Conservation (phyloP, 2,888 invertebrate genomes). For the Serrognathus titanus region DNA sequence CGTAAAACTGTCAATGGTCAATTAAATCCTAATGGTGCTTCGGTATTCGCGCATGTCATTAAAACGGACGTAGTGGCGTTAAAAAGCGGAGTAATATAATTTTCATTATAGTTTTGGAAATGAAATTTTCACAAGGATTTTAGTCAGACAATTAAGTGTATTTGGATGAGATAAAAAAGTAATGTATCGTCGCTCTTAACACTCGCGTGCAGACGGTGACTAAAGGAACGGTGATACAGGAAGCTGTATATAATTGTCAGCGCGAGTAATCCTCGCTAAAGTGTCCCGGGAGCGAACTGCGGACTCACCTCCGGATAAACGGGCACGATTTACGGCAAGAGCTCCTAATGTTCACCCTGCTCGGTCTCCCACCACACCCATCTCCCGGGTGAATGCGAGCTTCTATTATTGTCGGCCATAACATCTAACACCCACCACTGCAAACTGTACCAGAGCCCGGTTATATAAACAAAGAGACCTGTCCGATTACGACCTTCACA, state of each 20-base stretch:
- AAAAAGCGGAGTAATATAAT: background rate
- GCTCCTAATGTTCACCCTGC: conserved; percentile 3
- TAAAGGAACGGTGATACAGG: conserved; percentile 27
- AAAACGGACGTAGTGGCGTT: background rate
- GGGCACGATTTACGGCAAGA: conserved; percentile 54
- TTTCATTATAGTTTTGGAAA: background rate
- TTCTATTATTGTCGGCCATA: conserved; percentile 23
- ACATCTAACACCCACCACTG: conserved; percentile 18
- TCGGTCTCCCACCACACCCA: conserved; percentile 6
- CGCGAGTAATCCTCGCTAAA: conserved; percentile 57
- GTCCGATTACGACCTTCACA: background rate
- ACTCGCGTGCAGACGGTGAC: conserved; percentile 5
- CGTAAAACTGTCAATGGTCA: no score
- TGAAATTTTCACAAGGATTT: background rate
- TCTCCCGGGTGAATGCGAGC: conserved; percentile 16
- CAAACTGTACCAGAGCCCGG: conserved; percentile 16
- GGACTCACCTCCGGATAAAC: conserved; percentile 57
- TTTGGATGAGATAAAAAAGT: background rate
- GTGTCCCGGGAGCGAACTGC: conserved; percentile 54
- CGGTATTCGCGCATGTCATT: background rate
- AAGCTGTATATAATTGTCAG: conserved; percentile 53
- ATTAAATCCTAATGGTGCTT: no score
- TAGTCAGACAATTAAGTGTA: background rate
- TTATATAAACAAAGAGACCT: conserved; percentile 17
- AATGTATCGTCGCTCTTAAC: background rate